These are phyloP conservation scores for Acropora tenuis DNA, from an alignment of 64 coral and sea anemone species.

Conservation along the genomic window DNA sequence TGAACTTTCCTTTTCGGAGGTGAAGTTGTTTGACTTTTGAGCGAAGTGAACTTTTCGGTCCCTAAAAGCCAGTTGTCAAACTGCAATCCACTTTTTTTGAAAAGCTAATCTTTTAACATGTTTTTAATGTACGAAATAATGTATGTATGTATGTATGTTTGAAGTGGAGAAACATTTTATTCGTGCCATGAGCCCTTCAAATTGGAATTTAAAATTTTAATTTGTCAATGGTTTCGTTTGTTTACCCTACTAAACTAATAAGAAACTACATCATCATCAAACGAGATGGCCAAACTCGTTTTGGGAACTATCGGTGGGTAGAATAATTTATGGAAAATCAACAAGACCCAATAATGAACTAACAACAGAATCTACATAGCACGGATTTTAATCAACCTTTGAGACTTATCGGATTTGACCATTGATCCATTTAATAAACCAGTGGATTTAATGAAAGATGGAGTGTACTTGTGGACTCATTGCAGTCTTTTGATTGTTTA, in stretches of 20 bases:
- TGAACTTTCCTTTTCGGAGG: too few species aligned
- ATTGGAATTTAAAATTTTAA: conserved; percentile 12
- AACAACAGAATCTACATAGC: not conserved
- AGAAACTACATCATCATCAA: not conserved
- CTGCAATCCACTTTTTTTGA: too few species aligned
- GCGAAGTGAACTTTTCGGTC: too few species aligned
- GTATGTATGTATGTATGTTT: too few species aligned
- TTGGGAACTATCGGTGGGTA: not conserved
- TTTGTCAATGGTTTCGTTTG: not conserved
- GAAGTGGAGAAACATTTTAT: not conserved
- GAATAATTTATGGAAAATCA: not conserved
- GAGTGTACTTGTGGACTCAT: too few species aligned
- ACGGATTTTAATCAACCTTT: not conserved
- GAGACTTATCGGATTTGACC: not conserved
- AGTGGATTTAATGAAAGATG: not conserved
- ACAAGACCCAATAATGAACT: not conserved
- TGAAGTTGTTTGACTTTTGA: too few species aligned
- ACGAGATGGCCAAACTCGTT: too few species aligned
- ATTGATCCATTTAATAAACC: not conserved
- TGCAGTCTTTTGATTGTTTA: too few species aligned
- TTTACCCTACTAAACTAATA: conserved; percentile 17
- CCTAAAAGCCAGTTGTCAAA: too few species aligned
- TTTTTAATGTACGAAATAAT: too few species aligned
- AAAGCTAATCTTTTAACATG: too few species aligned
- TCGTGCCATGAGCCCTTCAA: not conserved